These are phyloP conservation scores for Pygathrix nemaeus DNA, from an alignment of 2,113 vertebrate species.

Conservation along the genomic window DNA sequence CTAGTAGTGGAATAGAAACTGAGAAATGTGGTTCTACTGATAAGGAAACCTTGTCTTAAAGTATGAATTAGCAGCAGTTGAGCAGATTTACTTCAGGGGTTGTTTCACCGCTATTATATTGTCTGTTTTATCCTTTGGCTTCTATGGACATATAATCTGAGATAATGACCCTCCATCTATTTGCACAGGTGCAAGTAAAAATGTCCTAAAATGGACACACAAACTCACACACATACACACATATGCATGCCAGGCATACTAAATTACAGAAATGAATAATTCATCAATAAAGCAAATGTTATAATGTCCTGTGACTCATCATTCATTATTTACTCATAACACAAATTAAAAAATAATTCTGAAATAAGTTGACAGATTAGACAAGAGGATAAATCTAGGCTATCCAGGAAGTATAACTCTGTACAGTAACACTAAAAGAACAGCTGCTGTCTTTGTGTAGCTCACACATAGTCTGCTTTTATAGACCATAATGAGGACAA, in stretches of 20 bases:
- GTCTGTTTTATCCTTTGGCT: conserved; percentile 70
- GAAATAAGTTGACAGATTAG: conserved; percentile 73
- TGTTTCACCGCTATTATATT: conserved; percentile 76
- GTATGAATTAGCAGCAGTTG: conserved; percentile 80
- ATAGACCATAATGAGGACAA: conserved; percentile 66
- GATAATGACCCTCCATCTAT: conserved; percentile 79
- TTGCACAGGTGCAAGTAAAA: conserved; percentile 73
- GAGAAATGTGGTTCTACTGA: conserved; percentile 83
- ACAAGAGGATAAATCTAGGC: conserved; percentile 74
- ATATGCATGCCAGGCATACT: background rate
- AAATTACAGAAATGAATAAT: conserved; percentile 59
- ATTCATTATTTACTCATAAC: conserved; percentile 73
- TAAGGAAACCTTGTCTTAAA: conserved; percentile 82
- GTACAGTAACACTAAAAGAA: conserved; percentile 41
- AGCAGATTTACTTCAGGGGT: conserved; percentile 76
- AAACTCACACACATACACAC: background rate
- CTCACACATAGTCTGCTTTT: conserved; percentile 68
- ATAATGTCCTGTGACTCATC: conserved; percentile 36
- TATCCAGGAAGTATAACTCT: conserved; percentile 57
- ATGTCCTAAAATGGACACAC: background rate
- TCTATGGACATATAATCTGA: conserved; percentile 74
- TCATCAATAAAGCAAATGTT: conserved; percentile 48
- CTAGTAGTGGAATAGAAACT: conserved; percentile 75
- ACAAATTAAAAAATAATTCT: conserved; percentile 62
- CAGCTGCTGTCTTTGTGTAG: conserved; percentile 81